Evolutionary conservation across 2,888 invertebrate species (phyloP).

Genomic region (Sepiola atlantica): DNA sequence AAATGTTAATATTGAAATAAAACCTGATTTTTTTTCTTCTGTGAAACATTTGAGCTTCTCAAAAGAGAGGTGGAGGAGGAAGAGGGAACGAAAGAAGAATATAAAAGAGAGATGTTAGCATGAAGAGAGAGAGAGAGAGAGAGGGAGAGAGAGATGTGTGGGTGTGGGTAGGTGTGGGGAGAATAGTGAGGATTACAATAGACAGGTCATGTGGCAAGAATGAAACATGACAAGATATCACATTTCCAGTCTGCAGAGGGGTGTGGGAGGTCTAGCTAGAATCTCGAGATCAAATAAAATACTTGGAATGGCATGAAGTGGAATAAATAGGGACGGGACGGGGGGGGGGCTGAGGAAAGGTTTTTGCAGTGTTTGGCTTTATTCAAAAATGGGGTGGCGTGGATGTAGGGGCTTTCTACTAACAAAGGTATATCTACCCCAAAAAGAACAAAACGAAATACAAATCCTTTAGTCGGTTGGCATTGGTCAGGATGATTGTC

Average conservation of each 20-base stretch:
- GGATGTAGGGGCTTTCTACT: neutral
- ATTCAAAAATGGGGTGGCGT: neutral
- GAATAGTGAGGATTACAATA: conserved; percentile 21
- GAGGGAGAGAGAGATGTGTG: neutral
- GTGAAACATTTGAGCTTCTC: conserved; percentile 1
- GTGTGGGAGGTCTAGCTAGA: neutral
- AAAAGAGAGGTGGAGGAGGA: neutral
- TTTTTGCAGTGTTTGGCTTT: neutral
- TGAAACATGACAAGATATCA: conserved; percentile 32
- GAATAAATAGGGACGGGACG: neutral
- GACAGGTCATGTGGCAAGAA: conserved; percentile 32
- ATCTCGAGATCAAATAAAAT: neutral
- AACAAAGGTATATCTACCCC: neutral
- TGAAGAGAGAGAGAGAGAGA: neutral
- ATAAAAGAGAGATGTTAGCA: neutral
- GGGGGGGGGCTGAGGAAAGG: neutral
- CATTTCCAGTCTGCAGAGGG: neutral
- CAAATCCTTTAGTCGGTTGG: neutral
- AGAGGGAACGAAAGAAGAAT: neutral
- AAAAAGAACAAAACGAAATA: neutral
- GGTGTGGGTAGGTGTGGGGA: neutral
- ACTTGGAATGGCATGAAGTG: conserved; percentile 14
- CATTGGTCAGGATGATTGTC: neutral
- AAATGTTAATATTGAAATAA: neutral
- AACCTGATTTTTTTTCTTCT: neutral